A percentile compares a stretch with the other conserved stretches of the same genome.
These are phyloP conservation scores for Chloebia gouldiae DNA, from an alignment of 2,113 vertebrate species.

Conservation along the genomic window DNA sequence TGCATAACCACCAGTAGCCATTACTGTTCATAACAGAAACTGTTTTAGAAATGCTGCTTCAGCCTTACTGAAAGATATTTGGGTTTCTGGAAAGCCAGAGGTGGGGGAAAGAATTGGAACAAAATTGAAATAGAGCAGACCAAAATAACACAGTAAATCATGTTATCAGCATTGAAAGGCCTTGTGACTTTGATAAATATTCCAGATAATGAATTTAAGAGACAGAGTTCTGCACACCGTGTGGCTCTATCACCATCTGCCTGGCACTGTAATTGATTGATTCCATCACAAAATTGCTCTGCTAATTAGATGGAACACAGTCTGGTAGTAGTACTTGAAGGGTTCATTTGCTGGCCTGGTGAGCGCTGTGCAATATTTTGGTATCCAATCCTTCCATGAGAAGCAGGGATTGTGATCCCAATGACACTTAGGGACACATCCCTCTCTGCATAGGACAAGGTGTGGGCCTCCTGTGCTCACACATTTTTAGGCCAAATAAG, in stretches of 20 bases:
- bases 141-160: neutral
- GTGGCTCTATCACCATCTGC: neutral
- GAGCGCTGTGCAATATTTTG: neutral
- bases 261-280: slow-evolving; percentile 53
- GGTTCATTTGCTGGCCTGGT: slow-evolving; percentile 6
- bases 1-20: neutral
- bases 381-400: neutral
- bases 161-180: neutral
- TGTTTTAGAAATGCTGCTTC: neutral
- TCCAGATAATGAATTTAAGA: neutral
- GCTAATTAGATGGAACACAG: slow-evolving; percentile 58
- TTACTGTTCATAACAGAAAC: neutral
- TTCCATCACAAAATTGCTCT: slow-evolving; percentile 30
- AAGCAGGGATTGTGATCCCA: neutral
- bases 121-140: neutral
- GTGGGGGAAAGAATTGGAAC: neutral
- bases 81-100: neutral
- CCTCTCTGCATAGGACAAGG: neutral
- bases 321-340: neutral
- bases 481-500: neutral
- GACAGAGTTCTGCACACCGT: neutral
- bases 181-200: neutral
- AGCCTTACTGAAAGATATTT: neutral
- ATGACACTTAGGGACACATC: neutral
- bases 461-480: neutral